Base-by-base conservation (phyloP, 64 coral and sea anemone species). In the Actinia tenebrosa region DNA sequence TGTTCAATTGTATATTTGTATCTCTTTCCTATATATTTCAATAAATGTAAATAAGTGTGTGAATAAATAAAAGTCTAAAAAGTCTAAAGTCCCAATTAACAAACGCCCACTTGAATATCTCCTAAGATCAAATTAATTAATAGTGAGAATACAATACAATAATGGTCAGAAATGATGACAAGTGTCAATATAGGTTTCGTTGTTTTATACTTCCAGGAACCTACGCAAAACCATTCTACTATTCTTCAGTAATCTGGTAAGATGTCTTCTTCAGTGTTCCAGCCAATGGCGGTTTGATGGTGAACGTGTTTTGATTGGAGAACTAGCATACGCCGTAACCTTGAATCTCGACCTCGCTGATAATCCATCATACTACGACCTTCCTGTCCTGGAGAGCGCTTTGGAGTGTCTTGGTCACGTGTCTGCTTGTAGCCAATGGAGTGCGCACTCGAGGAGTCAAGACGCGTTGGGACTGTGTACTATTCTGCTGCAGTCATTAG, bases 301-400 rank as follows among this genome's bases (percentile, higher is more conserved):
- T 80, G 95, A 98, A 56, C 69, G 92, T 66, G 75, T 98, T 27
- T 92, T 92, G 56, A 87, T 94, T 20, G 95, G 95, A 16, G 95
- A 98, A 42, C n/a, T 98, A 62, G 90, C 93, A 10, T 83, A 87
- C 84, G 87, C 84, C 54, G 87, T 98, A 14, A 89, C 92, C 16
- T 75, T 98, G 30, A 94, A 98, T 84, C 72, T 98, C 10, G 92
- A 94, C 79, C 60, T 98, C 22, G 92, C 89, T 25, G 95, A 98
- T 37, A 98, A 94, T 30, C 95, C 95, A 4, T 92, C 94, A 56
- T 98, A 92, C 83, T 98, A 98, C 79, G 95, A 98, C 30, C 87
- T 98, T 6, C 92, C 95, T 47, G 85, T 92, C 68, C 25, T 98
- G 18, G 95, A 98, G 80, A 94, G 89, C 10, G 89, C 95, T 19